Percentiles rank a stretch among this genome's conserved stretches.
These are phyloP conservation scores for Cephalopterus ornatus DNA, from an alignment of 2,113 vertebrate genomes.

Conservation along the genomic window DNA sequence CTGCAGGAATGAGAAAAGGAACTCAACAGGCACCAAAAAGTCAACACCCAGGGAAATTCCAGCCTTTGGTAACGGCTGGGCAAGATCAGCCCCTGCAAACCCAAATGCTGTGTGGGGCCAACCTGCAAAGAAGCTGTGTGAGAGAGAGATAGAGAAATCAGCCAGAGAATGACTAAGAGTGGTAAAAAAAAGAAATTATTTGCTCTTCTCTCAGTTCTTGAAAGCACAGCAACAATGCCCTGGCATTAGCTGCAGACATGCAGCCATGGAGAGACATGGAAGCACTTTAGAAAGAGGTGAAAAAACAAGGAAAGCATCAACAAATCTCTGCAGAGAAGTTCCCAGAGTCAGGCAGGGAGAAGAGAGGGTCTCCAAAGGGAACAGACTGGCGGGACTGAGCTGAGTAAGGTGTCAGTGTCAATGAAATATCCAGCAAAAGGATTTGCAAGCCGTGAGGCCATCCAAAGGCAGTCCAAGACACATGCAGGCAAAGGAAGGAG, in stretches of 20 bases:
- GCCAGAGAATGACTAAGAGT: neutral
- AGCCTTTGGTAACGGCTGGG: neutral
- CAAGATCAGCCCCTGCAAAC: neutral
- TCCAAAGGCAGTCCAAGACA: neutral
- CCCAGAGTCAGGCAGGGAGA: neutral
- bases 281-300: neutral
- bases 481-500: neutral
- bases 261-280: neutral
- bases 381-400: neutral
- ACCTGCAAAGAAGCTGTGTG: neutral
- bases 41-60: conserved; percentile 50
- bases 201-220: neutral
- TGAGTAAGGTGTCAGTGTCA: neutral
- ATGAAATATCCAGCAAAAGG: neutral
- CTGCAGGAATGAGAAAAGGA: neutral
- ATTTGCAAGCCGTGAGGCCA: neutral
- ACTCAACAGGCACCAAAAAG: conserved; percentile 1
- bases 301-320: neutral
- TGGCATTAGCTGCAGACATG: neutral
- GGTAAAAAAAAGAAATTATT: neutral
- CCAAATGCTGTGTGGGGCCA: neutral
- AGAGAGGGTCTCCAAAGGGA: neutral
- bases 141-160: neutral
- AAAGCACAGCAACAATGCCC: neutral
- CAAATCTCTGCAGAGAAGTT: neutral